phyloP scores from a whole-genome alignment of 2,113 vertebrate species.

The Hylia prasina region DNA sequence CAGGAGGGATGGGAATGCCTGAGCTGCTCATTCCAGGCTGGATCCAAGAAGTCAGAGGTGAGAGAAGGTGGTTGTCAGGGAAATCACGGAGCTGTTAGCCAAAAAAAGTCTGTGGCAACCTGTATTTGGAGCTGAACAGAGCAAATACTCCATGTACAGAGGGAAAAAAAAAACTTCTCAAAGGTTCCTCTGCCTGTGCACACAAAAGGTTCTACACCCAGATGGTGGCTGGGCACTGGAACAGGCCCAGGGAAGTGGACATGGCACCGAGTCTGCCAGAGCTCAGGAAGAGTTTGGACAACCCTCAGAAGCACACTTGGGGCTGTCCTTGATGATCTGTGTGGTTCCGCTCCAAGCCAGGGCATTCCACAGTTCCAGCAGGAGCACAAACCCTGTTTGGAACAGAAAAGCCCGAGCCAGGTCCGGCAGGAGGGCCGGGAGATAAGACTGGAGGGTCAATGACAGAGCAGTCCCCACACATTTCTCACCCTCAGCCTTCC shows the following conservation, averaged over 20 bases:
- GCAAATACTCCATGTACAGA: not conserved
- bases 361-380: not conserved
- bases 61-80: not conserved
- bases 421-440: not conserved
- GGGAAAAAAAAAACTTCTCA: fast-evolving
- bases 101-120: not conserved
- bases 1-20: not conserved
- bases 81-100: fast-evolving
- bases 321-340: fast-evolving
- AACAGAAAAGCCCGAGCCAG: not conserved
- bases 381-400: not conserved
- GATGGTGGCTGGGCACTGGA: not conserved
- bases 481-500: not conserved
- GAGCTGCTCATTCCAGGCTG: not conserved
- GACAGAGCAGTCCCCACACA: not conserved
- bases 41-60: not conserved
- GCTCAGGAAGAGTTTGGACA: not conserved
- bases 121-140: not conserved
- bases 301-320: not conserved
- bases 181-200: fast-evolving
- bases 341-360: not conserved
- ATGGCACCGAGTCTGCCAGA: not conserved
- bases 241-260: not conserved
- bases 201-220: not conserved
- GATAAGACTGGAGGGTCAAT: not conserved